Evolutionary conservation across 2,797 vertebrate genomes (phyloP), one percentile per base, ranked within the genome.

Genomic region (Echeneis naucrates): DNA sequence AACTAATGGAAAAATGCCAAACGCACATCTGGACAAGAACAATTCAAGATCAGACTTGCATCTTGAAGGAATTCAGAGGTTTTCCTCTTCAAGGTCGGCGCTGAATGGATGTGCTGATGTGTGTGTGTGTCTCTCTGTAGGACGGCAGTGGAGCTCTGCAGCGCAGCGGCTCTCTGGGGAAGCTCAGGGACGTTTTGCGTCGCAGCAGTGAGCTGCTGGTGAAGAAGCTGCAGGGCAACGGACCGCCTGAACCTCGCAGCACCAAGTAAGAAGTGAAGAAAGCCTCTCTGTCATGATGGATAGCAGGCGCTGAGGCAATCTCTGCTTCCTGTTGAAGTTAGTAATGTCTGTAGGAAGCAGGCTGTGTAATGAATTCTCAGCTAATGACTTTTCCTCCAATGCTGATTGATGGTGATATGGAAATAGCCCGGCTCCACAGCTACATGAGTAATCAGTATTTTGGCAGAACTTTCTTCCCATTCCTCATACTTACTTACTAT

Each of bases 161-260:
- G 80, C 96, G 97, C 75, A 97, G 95, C 14, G 96, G 96, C 67
- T 99, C 98, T 56, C 90, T 99, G 70, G 97, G 97, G 48, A 98
- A 95, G 82, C 95, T 99, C 74, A 90, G 96, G 35, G 97, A 99
- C 14, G 96, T 98, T 32, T 81, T 99, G 23, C 95, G 97, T 4
- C 94, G 96, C 77, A 99, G 98, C 95, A 99, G 98, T 1, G 98
- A 99, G 87, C 88, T 98, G 90, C 86, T 99, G 87, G 98, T 99
- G 88, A 98, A 97, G 94, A 99, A 97, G 55, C 95, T 99, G 53
- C 98, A 99, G 88, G 96, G 96, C 57, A 96, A 95, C 0, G 95
- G 91, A 9, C 96, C 96, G 0, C 92, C 96, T 47, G 93, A 97
- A 44, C 94, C 95, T 26, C 96, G 95, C 87, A 96, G 73, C 84